A percentile compares a stretch with the other conserved stretches of the same genome.
phyloP scores from a whole-genome alignment of 1,140 invertebrate genomes.

The Caerostris darwini region DNA sequence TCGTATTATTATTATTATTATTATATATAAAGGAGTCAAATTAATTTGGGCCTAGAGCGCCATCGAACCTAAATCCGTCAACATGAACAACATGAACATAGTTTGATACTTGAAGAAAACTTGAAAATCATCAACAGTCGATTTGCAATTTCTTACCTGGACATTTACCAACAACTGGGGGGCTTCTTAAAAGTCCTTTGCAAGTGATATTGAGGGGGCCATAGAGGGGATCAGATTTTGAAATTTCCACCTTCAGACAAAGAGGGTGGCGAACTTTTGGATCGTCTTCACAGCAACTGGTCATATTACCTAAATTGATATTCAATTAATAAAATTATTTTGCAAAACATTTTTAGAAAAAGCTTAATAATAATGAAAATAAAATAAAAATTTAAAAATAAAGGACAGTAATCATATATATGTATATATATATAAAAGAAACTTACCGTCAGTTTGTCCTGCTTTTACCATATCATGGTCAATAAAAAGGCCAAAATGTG shows the following conservation, averaged over 20 bases:
- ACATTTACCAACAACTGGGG: conserved; percentile 62
- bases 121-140: too few relatives aligned
- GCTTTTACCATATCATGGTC: conserved; percentile 78
- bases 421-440: neutral
- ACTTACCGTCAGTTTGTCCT: conserved; percentile 12
- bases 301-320: neutral
- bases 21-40: too few relatives aligned
- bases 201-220: conserved; percentile 79
- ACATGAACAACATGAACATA: too few relatives aligned
- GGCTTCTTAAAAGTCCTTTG: conserved; percentile 81
- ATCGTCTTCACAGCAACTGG: neutral
- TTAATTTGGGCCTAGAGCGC: too few relatives aligned
- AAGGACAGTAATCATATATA: neutral
- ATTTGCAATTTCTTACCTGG: neutral
- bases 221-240: conserved; percentile 80
- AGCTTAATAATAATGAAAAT: too few relatives aligned
- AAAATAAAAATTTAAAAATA: neutral
- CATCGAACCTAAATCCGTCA: too few relatives aligned
- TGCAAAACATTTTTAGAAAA: too few relatives aligned
- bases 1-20: too few relatives aligned
- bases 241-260: conserved; percentile 81
- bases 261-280: conserved; percentile 71
- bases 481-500: conserved; percentile 78
- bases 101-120: too few relatives aligned
- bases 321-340: too few relatives aligned